A percentile compares a stretch with the other conserved stretches of the same genome.
phyloP scores from a whole-genome alignment of 2,888 invertebrate species.

The Cataglyphis albicans region DNA sequence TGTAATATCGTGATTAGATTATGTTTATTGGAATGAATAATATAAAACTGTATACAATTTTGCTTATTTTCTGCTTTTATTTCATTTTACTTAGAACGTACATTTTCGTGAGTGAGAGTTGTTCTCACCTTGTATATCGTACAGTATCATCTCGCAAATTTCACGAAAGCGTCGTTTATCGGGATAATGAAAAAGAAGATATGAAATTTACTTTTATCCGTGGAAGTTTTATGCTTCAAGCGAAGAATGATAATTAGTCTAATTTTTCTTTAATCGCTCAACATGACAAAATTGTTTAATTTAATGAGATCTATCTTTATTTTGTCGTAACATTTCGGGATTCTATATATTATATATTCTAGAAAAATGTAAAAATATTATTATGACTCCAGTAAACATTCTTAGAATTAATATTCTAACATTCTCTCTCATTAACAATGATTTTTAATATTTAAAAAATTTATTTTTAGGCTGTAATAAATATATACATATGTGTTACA shows the following conservation, averaged over 20 bases:
- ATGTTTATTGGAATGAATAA: conserved; percentile 19
- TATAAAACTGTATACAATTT: conserved; percentile 9
- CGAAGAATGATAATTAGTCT: not conserved
- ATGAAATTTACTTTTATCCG: not conserved
- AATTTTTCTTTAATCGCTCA: not conserved
- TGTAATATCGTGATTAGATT: not conserved
- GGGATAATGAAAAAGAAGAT: not conserved
- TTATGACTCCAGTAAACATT: not conserved
- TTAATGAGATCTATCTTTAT: not conserved
- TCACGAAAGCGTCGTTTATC: not conserved
- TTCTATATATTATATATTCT: not conserved
- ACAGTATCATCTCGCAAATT: conserved; percentile 22
- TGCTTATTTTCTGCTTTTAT: not conserved
- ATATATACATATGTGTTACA: not conserved
- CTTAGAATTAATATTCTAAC: not conserved
- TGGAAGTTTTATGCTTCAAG: not conserved
- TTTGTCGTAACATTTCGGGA: no score
- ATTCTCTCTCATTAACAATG: not conserved
- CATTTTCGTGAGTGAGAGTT: conserved; percentile 12
- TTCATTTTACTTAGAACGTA: not conserved
- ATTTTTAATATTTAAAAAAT: not conserved
- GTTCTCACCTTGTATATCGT: not conserved
- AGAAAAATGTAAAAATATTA: not conserved
- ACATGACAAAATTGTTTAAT: not conserved
- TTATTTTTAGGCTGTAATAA: not conserved